A percentile compares a stretch with the other conserved stretches of the same genome.
Evolutionary conservation across 2,888 invertebrate genomes (phyloP).

Genomic region (Cryptophagus acutangulus): DNA sequence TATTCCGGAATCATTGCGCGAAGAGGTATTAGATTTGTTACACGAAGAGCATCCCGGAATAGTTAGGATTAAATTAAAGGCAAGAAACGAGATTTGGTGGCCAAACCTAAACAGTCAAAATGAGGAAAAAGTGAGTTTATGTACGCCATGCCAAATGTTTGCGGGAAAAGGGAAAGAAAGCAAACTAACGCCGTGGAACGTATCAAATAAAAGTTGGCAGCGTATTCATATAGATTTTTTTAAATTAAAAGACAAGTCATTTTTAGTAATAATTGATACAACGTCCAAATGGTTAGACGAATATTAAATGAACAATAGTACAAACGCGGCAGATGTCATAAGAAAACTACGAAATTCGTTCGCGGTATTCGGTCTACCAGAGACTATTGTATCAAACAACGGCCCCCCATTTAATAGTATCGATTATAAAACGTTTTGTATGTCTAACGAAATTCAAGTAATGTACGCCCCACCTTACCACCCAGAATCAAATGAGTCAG

Average conservation of each 20-base stretch:
- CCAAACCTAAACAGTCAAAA: not conserved
- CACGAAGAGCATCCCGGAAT: not conserved
- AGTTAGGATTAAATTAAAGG: not conserved
- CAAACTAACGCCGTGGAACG: not conserved
- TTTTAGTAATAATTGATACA: not conserved
- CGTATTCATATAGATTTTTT: not conserved
- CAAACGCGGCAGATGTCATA: not conserved
- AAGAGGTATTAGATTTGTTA: not conserved
- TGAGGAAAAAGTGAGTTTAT: not conserved
- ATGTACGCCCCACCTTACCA: not conserved
- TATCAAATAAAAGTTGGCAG: not conserved
- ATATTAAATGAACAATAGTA: not conserved
- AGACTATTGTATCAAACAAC: not conserved
- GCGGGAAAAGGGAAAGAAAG: not conserved
- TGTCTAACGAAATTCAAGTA: not conserved
- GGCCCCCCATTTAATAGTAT: not conserved
- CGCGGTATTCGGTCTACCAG: slow-evolving; percentile 1
- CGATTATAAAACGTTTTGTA: not conserved
- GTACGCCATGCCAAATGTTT: not conserved
- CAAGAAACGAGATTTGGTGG: not conserved
- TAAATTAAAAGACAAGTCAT: not conserved
- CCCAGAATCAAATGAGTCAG: not conserved
- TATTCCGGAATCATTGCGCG: not conserved
- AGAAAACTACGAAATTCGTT: not conserved
- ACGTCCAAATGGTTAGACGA: not conserved